A percentile compares a stretch with the other conserved stretches of the same genome.
Conservation (phyloP, 2,888 invertebrate species). For the Trichopria drosophilae region DNA sequence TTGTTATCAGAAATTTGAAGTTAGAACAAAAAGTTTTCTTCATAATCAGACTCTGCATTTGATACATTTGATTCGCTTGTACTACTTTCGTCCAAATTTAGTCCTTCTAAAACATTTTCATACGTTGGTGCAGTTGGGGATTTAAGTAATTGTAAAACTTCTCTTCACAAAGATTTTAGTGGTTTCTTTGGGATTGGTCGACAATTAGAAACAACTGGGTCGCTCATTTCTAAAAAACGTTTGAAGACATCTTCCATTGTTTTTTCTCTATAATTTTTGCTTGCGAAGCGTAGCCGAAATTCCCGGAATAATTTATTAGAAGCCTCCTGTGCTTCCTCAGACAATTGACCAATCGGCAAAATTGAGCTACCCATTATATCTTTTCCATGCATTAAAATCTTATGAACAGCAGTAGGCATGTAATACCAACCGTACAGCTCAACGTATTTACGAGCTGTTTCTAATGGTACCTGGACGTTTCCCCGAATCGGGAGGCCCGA, state of each 20-base stretch:
- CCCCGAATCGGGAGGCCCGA: too few species aligned
- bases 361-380: background rate
- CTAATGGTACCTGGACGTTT: too few species aligned
- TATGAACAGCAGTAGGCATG: background rate
- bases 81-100: slow-evolving; percentile 1
- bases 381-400: slow-evolving; percentile 1
- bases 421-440: background rate
- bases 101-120: too few species aligned
- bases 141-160: too few species aligned
- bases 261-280: slow-evolving; percentile 4
- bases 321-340: background rate
- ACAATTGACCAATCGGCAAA: background rate
- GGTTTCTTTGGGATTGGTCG: too few species aligned
- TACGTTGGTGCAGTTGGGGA: too few species aligned
- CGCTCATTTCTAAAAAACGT: too few species aligned
- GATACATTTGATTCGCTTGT: background rate
- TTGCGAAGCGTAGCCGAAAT: background rate
- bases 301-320: background rate
- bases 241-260: slow-evolving; percentile 1
- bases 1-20: too few species aligned
- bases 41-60: background rate
- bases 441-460: background rate
- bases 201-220: too few species aligned
- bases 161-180: too few species aligned
- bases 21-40: background rate